Base-by-base conservation (phyloP, 2,113 vertebrate genomes). In the Dipodomys spectabilis region DNA sequence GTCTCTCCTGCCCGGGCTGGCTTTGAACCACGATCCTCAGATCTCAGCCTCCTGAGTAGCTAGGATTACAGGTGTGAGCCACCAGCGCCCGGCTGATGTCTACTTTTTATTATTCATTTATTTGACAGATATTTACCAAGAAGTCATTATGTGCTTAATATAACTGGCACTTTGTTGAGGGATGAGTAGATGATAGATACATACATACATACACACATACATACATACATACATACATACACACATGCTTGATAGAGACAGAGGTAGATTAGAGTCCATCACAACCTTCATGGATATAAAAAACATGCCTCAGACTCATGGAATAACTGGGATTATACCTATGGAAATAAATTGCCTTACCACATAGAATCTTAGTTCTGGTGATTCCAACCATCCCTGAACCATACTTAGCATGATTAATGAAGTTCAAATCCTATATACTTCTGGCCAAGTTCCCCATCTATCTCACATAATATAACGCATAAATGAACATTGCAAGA, bases 81-180 rank as follows among this genome's bases (percentile, higher is more conserved):
- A n/a, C n/a, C n/a, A n/a, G n/a, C n/a, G n/a, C n/a, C n/a, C n/a
- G n/a, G n/a, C n/a, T 77, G 60, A 49, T 32, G 67, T 7, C 49
- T 67, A 75, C 69, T 86, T 49, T 86, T 93, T 69, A 65, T 4
- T 30, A 79, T 19, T 91, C 87, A 49, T 65, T 86, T 32, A 79
- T 44, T 75, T 82, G 82, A 92, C 64, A 88, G 84, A 35, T 35
- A 84, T 60, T 91, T 92, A 60, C 72, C 69, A 67, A 89, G 77
- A 86, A 71, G 10, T 60, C 93, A 81, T 11, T 57, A 78, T 62
- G 69, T 71, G 30, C 23, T 79, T 78, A 69, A n/a, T 86, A 16
- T 92, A 45, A 23, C 64, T 90, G 68, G 3, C 22, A 68, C 20
- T 30, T 6, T 78, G 23, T 27, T 49, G 74, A 89, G n/a, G 0